Evolutionary conservation across 2,888 invertebrate genomes (phyloP), one percentile per base, ranked within the genome.

Genomic region (Netelia melanura): DNA sequence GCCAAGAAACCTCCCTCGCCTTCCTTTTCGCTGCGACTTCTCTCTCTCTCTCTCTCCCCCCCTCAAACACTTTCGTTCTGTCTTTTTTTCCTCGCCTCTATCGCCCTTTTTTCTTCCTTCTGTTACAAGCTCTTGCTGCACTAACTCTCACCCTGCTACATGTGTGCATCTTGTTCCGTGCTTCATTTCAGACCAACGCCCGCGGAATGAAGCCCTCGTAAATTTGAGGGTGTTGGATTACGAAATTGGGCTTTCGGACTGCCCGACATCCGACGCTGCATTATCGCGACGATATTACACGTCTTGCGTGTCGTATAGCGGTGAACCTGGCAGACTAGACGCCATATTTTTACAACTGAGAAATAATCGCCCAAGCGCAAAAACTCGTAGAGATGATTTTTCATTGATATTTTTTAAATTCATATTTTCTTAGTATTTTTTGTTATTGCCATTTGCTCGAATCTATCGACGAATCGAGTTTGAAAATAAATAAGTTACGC

Each of bases 1-100:
- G 84, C 84, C 84, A 85, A 85, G 78, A 82, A 82, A 82, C 70
- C 75, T 68, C 71, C 75, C 65, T 74, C 25, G 72, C 76, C 58
- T 80, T 80, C 77, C 77, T 79, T 65, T 78, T 61, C 68, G 58
- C 54, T 58, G 38, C 56, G 11, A 23, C 58, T 52, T 38, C 74
- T 54, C 38, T 38, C 70, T 76, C 61, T 43, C 58, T 74, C 38
- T 67, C 65, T 21, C 44, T 67, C 44, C 23, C 67, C 44, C 2
- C 56, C n/a, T 6, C 38, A 38, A 6, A 38, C 56, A n/a, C 56
- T 56, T 17, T 56, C 56, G 11, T 17, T 56, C 56, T 56, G n/a
- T 56, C 56, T 56, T 17, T 56, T 17, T 56, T 21, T 56, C 56
- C 9, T 17, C 21, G n/a, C 52, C 62, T 30, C 72, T 70, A 21